Conservation (phyloP, 2,797 vertebrate genomes). For the Serranus cabrilla region DNA sequence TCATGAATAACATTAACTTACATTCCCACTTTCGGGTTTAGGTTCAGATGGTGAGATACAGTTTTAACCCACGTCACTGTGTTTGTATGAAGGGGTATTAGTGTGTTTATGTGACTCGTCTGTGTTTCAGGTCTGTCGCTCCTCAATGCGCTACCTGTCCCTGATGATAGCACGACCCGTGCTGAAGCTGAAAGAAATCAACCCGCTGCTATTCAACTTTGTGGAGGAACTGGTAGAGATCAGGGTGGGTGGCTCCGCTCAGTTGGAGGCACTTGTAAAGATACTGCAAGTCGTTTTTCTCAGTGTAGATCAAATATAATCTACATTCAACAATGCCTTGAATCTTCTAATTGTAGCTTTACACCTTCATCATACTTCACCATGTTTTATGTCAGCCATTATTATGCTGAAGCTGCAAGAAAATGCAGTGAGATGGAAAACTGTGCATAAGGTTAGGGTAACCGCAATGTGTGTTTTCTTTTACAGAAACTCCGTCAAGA, state of each 20-base stretch:
- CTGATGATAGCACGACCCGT: slow-evolving; percentile 95
- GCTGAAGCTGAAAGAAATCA: slow-evolving; percentile 94
- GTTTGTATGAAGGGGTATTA: not conserved
- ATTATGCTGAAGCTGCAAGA: not conserved
- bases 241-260: slow-evolving; percentile 84
- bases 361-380: not conserved
- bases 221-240: slow-evolving; percentile 99
- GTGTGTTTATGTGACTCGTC: not conserved
- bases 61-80: not conserved
- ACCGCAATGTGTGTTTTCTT: not conserved
- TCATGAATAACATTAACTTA: slow-evolving; percentile 4
- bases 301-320: not conserved
- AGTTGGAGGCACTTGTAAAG: not conserved
- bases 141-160: slow-evolving; percentile 95
- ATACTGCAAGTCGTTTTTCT: not conserved
- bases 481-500: slow-evolving; percentile 96
- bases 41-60: slow-evolving; percentile 3
- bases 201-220: slow-evolving; percentile 97
- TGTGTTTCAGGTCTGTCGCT: slow-evolving; percentile 91
- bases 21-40: slow-evolving; percentile 9
- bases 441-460: not conserved
- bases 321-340: not conserved
- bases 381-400: not conserved
- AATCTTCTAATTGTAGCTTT: not conserved
- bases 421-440: not conserved